Percentiles rank a stretch among this genome's conserved stretches.
phyloP scores from a whole-genome alignment of 2,797 vertebrate species.

The Enteromius trimaculatus region DNA sequence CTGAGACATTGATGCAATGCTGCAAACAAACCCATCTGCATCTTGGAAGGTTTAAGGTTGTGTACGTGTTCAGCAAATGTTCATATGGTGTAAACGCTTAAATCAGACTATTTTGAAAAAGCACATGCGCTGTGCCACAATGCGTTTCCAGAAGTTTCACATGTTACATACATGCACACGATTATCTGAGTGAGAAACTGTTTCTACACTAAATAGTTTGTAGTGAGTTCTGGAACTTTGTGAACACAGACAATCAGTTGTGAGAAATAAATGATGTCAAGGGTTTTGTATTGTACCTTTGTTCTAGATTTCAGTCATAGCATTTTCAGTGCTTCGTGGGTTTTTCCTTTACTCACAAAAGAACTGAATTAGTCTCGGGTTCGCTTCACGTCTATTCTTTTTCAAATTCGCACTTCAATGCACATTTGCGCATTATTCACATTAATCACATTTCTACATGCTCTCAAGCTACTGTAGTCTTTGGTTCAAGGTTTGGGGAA shows the following conservation, averaged over 20 bases:
- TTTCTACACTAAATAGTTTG: background rate
- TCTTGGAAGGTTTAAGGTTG: too few relatives aligned
- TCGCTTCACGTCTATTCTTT: background rate
- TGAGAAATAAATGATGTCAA: background rate
- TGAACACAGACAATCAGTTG: background rate
- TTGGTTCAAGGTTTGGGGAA: constrained; percentile 3
- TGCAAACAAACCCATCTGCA: too few relatives aligned
- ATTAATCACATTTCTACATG: too few relatives aligned
- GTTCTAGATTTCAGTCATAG: background rate
- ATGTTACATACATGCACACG: too few relatives aligned
- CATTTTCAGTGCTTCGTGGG: background rate
- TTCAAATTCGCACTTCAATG: too few relatives aligned
- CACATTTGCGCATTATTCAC: background rate
- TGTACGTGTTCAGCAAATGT: too few relatives aligned
- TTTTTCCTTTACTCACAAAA: background rate
- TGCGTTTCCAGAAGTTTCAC: too few relatives aligned
- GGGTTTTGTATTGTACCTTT: background rate
- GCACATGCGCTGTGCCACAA: too few relatives aligned
- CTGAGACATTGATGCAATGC: background rate
- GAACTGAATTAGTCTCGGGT: background rate
- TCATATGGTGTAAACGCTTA: too few relatives aligned
- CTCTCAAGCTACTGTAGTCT: too few relatives aligned
- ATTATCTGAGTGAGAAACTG: background rate
- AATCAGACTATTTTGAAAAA: too few relatives aligned
- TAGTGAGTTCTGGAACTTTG: background rate